Evolutionary conservation across 2,888 invertebrate species (phyloP).

Genomic region (Drosophila monieri): DNA sequence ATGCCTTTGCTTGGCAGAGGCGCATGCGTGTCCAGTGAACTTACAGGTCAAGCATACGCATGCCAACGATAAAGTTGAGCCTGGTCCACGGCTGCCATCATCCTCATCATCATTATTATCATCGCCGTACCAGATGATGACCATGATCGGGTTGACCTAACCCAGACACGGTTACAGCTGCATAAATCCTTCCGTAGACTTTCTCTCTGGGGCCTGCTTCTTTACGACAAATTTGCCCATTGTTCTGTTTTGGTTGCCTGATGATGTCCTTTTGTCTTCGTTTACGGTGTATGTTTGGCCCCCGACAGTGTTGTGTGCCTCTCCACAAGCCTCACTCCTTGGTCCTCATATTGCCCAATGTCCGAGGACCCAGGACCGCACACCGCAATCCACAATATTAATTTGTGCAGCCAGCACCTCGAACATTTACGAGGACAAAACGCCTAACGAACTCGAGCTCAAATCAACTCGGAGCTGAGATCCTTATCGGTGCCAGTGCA

Average conservation of each 20-base stretch:
- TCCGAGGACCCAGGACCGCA: constrained; percentile 60
- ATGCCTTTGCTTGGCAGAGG: constrained; percentile 32
- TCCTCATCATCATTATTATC: constrained; percentile 21
- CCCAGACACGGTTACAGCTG: constrained; percentile 52
- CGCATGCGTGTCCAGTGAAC: constrained; percentile 76
- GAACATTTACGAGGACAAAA: constrained; percentile 58
- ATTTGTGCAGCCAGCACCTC: constrained; percentile 77
- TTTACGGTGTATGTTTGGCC: constrained; percentile 40
- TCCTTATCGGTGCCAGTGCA: constrained; percentile 37
- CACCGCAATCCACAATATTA: constrained; percentile 72
- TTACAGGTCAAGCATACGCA: constrained; percentile 66
- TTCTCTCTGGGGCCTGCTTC: constrained; percentile 47
- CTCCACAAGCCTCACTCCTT: background rate
- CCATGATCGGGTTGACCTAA: constrained; percentile 52
- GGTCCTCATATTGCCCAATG: constrained; percentile 9
- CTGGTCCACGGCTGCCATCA: constrained; percentile 25
- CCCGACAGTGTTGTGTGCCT: constrained; percentile 40
- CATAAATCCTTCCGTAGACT: constrained; percentile 63
- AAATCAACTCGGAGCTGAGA: constrained; percentile 35
- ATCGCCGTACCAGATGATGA: constrained; percentile 11
- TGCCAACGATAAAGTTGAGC: constrained; percentile 47
- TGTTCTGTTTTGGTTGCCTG: constrained; percentile 59
- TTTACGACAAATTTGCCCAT: constrained; percentile 77
- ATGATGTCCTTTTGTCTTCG: constrained; percentile 77
- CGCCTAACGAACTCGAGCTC: constrained; percentile 51